These are phyloP conservation scores for Folsomia candida DNA, from an alignment of 2,888 invertebrate genomes.

Conservation along the genomic window DNA sequence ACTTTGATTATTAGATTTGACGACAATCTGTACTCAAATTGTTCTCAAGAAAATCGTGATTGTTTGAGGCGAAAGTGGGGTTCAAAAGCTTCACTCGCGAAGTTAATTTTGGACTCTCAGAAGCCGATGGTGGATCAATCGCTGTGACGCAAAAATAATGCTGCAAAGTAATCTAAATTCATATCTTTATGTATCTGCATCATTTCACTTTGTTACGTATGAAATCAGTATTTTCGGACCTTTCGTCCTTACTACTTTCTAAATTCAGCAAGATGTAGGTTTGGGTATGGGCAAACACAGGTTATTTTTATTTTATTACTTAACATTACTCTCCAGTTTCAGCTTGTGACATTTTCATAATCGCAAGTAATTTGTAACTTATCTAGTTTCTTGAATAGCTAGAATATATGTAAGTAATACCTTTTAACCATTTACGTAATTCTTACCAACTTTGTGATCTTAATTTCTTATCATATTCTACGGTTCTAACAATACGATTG, in stretches of 20 bases:
- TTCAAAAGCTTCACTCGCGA: conserved; percentile 20
- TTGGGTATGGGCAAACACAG: no score
- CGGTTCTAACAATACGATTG: not conserved
- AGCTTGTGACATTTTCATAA: no score
- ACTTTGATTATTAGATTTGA: conserved; percentile 15
- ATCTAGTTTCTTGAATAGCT: no score
- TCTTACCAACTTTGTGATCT: not conserved
- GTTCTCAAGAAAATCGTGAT: conserved; percentile 17
- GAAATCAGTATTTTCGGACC: no score
- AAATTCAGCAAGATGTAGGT: no score
- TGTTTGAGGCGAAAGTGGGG: conserved; percentile 25
- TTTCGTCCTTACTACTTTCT: no score
- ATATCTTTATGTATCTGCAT: not conserved
- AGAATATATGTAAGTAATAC: no score
- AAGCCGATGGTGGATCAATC: no score
- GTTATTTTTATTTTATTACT: no score
- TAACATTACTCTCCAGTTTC: no score
- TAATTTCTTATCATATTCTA: not conserved
- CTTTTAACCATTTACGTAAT: not conserved
- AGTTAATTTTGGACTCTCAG: conserved; percentile 23
- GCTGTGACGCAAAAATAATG: not conserved
- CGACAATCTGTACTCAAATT: not conserved
- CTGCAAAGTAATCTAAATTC: not conserved
- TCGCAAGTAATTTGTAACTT: no score
- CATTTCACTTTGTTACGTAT: no score